Evolutionary conservation across 2,797 vertebrate species (phyloP).

Genomic region (Hylomyscus alleni): DNA sequence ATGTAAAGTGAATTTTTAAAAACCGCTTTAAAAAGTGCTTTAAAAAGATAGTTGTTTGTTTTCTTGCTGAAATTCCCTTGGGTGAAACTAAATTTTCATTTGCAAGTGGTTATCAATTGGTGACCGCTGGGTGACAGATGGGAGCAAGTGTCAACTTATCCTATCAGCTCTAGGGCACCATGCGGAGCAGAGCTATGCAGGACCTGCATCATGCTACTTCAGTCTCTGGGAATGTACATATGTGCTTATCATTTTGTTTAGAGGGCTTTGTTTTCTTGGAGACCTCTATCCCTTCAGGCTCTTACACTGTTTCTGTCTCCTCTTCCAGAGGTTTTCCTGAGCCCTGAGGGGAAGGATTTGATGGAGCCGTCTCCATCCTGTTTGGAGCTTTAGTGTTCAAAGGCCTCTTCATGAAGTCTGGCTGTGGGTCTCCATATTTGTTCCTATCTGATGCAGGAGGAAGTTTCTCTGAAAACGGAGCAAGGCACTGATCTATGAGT

Average conservation of each 20-base stretch:
- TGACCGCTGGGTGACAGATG: neutral
- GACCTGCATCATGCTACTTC: neutral
- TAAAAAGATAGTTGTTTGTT: neutral
- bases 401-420: too few relatives aligned
- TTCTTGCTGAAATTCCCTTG: neutral
- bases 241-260: neutral
- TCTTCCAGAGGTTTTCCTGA: neutral
- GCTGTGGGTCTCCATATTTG: too few relatives aligned
- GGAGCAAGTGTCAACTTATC: neutral
- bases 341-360: neutral
- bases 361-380: neutral
- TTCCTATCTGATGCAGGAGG: too few relatives aligned
- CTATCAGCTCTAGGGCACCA: neutral
- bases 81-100: neutral
- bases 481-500: neutral
- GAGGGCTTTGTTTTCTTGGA: neutral
- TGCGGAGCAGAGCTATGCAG: neutral
- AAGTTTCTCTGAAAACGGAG: too few relatives aligned
- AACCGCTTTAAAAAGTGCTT: too few relatives aligned
- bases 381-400: neutral
- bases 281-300: neutral
- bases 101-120: neutral
- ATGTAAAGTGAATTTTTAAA: neutral
- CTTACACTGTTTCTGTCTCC: neutral
- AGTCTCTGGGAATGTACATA: neutral